Percentiles rank a stretch among this genome's conserved stretches.
Evolutionary conservation across 2,888 invertebrate species (phyloP).

Genomic region (Noctua fimbriata): DNA sequence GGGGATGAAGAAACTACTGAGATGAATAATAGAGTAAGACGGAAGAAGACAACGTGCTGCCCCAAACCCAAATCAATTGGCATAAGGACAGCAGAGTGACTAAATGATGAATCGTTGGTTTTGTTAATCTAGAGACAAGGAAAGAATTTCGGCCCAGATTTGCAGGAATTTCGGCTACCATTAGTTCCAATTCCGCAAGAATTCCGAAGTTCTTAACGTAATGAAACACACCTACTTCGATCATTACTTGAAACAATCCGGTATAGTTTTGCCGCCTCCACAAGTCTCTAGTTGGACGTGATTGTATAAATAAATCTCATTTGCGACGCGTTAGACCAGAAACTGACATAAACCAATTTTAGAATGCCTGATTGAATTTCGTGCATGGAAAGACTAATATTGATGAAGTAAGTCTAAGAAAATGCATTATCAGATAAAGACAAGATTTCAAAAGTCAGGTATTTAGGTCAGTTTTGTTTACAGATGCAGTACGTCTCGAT

Average conservation of each 20-base stretch:
- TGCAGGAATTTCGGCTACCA: background rate
- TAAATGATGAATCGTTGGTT: background rate
- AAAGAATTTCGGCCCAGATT: background rate
- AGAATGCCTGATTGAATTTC: slow-evolving; percentile 47
- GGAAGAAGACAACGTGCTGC: background rate
- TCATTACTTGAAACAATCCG: slow-evolving; percentile 28
- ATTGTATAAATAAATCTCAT: slow-evolving; percentile 53
- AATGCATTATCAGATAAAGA: slow-evolving; percentile 60
- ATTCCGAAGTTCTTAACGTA: background rate
- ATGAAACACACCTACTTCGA: slow-evolving; percentile 4
- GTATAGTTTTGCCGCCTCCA: slow-evolving; percentile 29
- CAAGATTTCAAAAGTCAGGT: slow-evolving; percentile 43
- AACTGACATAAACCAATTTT: slow-evolving; percentile 39
- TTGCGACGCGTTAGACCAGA: slow-evolving; percentile 47
- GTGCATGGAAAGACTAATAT: slow-evolving; percentile 26
- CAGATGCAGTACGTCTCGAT: slow-evolving; percentile 57
- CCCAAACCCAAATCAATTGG: background rate
- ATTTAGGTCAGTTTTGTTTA: slow-evolving; percentile 65
- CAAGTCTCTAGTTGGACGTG: slow-evolving; percentile 18
- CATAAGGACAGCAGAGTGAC: background rate
- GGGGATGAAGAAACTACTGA: too few species aligned
- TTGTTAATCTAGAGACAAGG: background rate
- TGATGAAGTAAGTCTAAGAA: slow-evolving; percentile 32
- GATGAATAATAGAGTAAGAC: background rate
- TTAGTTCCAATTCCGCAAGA: background rate